Evolutionary conservation across 2,797 vertebrate genomes (phyloP).

Genomic region (Phoeniculus purpureus): DNA sequence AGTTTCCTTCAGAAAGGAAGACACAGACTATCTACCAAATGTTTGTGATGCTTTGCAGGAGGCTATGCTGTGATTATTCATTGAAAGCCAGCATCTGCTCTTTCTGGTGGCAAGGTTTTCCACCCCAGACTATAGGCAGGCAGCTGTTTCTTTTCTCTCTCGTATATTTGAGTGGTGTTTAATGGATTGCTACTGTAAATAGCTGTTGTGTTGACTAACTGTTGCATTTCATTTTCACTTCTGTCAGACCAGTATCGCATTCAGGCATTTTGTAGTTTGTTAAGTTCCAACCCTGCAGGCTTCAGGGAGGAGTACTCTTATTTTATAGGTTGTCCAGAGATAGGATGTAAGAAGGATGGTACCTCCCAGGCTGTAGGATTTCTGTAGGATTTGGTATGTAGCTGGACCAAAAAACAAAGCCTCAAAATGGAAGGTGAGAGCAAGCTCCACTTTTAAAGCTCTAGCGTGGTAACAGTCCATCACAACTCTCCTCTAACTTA

Average conservation of each 20-base stretch:
- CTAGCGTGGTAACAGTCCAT: not conserved
- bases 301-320: not conserved
- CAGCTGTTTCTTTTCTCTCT: not conserved
- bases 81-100: not conserved
- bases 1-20: not conserved
- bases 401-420: not conserved
- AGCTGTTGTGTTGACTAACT: not conserved
- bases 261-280: not conserved
- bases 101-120: not conserved
- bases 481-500: not conserved
- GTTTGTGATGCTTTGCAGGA: not conserved
- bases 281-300: not conserved
- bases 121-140: not conserved
- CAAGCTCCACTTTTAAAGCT: not conserved
- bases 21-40: not conserved
- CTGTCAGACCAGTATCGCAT: not conserved
- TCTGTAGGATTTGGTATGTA: not conserved
- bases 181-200: not conserved
- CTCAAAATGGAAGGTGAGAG: not conserved
- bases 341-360: not conserved
- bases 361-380: not conserved
- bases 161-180: not conserved
- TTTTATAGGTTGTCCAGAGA: not conserved
- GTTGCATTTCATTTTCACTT: constrained; percentile 22
- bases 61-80: not conserved